These are phyloP conservation scores for Dryococelus australis DNA, from an alignment of 2,888 invertebrate species.

Conservation along the genomic window DNA sequence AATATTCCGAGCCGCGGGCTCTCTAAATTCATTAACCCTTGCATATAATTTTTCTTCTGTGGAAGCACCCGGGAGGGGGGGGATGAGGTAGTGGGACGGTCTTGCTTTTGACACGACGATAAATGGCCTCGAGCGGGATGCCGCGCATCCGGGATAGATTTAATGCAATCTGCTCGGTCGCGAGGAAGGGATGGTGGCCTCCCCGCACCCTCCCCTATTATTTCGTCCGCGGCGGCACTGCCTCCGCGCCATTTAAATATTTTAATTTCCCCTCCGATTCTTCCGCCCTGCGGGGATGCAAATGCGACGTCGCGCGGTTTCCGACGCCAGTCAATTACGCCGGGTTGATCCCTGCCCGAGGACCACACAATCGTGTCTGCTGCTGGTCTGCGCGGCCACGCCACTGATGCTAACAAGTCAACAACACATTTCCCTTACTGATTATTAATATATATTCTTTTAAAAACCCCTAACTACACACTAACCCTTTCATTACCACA, in stretches of 20 bases:
- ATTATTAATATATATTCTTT: too few species aligned
- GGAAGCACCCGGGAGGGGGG: not conserved
- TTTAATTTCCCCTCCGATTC: not conserved
- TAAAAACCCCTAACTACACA: too few species aligned
- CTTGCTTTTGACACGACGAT: conserved; percentile 1
- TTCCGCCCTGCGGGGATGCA: not conserved
- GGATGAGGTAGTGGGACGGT: not conserved
- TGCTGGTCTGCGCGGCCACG: not conserved
- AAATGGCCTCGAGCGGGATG: not conserved
- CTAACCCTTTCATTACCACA: too few species aligned
- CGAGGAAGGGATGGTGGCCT: not conserved
- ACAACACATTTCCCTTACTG: too few species aligned
- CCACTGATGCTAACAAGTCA: too few species aligned
- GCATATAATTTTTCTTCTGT: not conserved
- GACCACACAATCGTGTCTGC: not conserved
- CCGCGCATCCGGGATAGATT: not conserved
- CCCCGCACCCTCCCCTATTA: not conserved
- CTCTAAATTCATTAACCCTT: not conserved
- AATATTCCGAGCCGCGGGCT: not conserved
- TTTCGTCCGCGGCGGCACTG: not conserved
- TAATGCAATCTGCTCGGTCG: not conserved
- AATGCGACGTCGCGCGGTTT: not conserved
- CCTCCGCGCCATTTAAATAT: not conserved
- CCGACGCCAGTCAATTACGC: not conserved
- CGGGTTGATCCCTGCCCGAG: not conserved